phyloP scores from a whole-genome alignment of 2,888 invertebrate genomes.

The Scotopteryx bipunctaria region DNA sequence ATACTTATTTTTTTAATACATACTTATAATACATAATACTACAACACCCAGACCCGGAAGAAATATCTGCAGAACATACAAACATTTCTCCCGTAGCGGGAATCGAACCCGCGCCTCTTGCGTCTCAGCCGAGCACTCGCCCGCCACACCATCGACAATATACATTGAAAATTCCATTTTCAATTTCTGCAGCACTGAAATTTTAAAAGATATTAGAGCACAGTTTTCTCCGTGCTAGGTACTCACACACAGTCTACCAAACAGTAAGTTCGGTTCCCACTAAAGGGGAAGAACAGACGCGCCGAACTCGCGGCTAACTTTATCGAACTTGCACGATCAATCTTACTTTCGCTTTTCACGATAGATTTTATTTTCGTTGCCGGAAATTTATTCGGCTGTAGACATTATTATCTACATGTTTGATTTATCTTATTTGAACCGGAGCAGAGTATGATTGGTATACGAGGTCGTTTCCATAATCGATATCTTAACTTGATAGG shows the following conservation, averaged over 20 bases:
- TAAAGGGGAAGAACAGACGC: constrained; percentile 32
- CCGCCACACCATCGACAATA: no score
- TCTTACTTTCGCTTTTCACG: constrained; percentile 72
- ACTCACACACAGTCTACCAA: constrained; percentile 12
- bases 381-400: constrained; percentile 51
- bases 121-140: no score
- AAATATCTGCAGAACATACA: no score
- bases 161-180: no score
- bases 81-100: no score
- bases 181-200: no score
- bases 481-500: constrained; percentile 36
- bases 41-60: no score
- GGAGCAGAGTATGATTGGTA: constrained; percentile 36
- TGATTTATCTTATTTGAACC: constrained; percentile 46
- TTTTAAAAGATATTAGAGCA: no score
- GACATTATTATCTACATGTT: constrained; percentile 52
- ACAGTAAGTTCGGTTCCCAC: constrained; percentile 19
- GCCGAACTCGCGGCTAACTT: constrained; percentile 49
- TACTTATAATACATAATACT: no score
- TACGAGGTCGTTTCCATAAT: constrained; percentile 38
- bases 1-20: no score
- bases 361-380: constrained; percentile 63
- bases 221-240: constrained; percentile 3
- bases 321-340: constrained; percentile 68
- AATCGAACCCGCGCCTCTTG: no score